Evolutionary conservation across 2,797 vertebrate genomes (phyloP).

Genomic region (Alauda arvensis): DNA sequence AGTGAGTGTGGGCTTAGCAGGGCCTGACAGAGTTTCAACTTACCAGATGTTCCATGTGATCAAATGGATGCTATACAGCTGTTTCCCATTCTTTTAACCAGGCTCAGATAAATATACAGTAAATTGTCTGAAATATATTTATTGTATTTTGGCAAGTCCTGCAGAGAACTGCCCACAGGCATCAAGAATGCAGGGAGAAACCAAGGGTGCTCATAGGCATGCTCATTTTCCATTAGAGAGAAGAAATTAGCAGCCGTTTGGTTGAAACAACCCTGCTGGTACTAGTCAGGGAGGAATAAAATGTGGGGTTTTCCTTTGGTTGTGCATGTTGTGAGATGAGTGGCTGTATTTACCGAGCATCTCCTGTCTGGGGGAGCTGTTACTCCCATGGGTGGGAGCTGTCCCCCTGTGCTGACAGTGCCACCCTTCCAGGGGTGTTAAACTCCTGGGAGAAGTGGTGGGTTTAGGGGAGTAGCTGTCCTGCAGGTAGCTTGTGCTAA

Average conservation of each 20-base stretch:
- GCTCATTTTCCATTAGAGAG: background rate
- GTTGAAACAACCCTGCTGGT: background rate
- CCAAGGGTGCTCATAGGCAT: background rate
- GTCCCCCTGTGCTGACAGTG: background rate
- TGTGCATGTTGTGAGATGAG: background rate
- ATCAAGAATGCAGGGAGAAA: background rate
- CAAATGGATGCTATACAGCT: slow-evolving; percentile 55
- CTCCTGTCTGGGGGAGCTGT: background rate
- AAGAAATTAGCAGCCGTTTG: background rate
- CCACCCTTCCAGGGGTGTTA: background rate
- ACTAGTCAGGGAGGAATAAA: background rate
- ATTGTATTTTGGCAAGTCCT: slow-evolving; percentile 22
- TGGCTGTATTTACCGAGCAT: accelerated
- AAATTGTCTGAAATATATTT: slow-evolving; percentile 45
- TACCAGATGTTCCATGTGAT: slow-evolving; percentile 58
- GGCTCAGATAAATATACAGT: slow-evolving; percentile 43
- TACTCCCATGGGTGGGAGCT: accelerated
- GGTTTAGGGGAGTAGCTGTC: background rate
- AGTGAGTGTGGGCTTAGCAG: slow-evolving; percentile 55
- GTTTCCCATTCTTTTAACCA: slow-evolving; percentile 59
- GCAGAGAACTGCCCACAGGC: background rate
- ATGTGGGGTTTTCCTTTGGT: background rate
- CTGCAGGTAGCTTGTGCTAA: background rate
- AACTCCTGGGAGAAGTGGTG: background rate
- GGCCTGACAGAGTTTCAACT: slow-evolving; percentile 44